Percentiles rank a stretch among this genome's conserved stretches.
Conservation (phyloP, 2,888 invertebrate genomes). For the Panzeria rudis region DNA sequence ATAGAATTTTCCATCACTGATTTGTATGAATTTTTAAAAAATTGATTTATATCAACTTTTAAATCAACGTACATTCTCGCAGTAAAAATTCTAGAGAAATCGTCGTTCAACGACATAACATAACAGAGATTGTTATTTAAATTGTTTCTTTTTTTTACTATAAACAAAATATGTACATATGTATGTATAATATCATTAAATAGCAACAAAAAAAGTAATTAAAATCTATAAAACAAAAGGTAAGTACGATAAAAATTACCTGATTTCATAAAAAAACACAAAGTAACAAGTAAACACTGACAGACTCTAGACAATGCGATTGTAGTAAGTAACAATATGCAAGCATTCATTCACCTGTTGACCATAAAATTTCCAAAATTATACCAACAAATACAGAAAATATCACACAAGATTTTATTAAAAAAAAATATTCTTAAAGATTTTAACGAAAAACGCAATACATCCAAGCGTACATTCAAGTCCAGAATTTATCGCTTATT, state of each 20-base stretch:
- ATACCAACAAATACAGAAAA: background rate
- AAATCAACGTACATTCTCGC: background rate
- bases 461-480: too few species aligned
- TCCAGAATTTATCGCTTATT: too few species aligned
- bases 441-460: too few species aligned
- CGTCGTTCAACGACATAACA: constrained; percentile 1
- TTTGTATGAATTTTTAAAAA: constrained; percentile 22
- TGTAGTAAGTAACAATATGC: background rate
- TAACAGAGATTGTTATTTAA: constrained; percentile 12
- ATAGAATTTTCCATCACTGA: too few species aligned
- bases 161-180: too few species aligned
- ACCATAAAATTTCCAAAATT: constrained; percentile 23
- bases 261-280: constrained; percentile 41
- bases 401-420: background rate
- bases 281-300: constrained; percentile 1
- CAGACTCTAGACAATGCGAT: background rate
- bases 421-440: too few species aligned
- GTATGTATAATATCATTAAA: constrained; percentile 27
- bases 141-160: background rate
- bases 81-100: constrained; percentile 40
- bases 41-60: constrained; percentile 22
- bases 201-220: constrained; percentile 52
- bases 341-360: constrained; percentile 58
- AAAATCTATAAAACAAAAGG: constrained; percentile 46
- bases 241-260: constrained; percentile 43